Conservation (phyloP, 2,888 invertebrate species). For the Aelia acuminata region DNA sequence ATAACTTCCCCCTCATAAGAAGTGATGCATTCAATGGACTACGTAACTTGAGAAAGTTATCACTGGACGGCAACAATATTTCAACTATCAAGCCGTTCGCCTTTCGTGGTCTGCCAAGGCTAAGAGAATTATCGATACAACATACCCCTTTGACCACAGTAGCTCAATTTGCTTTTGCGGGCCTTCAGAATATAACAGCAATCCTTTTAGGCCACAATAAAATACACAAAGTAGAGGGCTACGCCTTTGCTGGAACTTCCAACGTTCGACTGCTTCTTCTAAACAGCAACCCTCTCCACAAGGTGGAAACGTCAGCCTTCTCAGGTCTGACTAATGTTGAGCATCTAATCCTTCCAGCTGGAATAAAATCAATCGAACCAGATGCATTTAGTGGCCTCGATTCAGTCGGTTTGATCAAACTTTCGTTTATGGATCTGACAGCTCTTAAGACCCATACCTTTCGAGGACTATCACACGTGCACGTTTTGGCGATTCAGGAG, state of each 20-base stretch:
- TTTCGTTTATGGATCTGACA: constrained; percentile 87
- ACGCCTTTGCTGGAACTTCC: constrained; percentile 90
- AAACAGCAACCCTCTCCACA: constrained; percentile 86
- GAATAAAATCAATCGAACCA: constrained; percentile 81
- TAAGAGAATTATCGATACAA: constrained; percentile 86
- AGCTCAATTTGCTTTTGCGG: constrained; percentile 87
- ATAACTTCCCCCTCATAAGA: constrained; percentile 85
- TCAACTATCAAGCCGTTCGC: constrained; percentile 86
- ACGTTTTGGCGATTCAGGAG: constrained; percentile 83
- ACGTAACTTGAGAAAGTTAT: constrained; percentile 84
- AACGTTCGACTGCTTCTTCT: constrained; percentile 86
- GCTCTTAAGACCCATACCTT: constrained; percentile 81
- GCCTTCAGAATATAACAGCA: constrained; percentile 83
- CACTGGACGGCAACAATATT: constrained; percentile 90
- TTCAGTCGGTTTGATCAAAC: constrained; percentile 83
- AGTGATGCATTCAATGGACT: constrained; percentile 88
- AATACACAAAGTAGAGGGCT: constrained; percentile 78
- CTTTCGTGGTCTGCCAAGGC: constrained; percentile 84
- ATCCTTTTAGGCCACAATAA: constrained; percentile 80
- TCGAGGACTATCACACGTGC: constrained; percentile 82
- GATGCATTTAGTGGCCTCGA: constrained; percentile 87
- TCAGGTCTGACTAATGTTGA: constrained; percentile 87
- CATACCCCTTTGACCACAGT: constrained; percentile 87
- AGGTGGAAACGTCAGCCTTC: constrained; percentile 86
- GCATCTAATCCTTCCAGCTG: constrained; percentile 86